Conservation (phyloP, 2,888 invertebrate genomes). For the Dendrolimus houi region DNA sequence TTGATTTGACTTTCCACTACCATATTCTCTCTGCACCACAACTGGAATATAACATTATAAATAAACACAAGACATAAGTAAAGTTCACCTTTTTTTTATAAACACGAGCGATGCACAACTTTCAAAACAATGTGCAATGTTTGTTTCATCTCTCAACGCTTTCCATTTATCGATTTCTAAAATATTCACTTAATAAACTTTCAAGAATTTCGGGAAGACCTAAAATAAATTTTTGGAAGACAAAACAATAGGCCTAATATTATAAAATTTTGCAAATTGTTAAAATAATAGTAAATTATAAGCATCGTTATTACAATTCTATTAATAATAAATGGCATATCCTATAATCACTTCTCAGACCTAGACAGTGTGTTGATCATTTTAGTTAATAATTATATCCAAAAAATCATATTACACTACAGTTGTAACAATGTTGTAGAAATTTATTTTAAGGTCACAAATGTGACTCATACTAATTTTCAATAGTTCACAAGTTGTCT, state of each 20-base stretch:
- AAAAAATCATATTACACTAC: too few relatives aligned
- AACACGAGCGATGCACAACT: conserved; percentile 52
- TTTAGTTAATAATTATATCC: neutral
- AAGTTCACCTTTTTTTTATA: conserved; percentile 63
- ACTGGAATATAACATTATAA: conserved; percentile 16
- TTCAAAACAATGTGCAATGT: conserved; percentile 44
- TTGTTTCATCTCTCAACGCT: conserved; percentile 31
- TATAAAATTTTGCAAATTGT: neutral
- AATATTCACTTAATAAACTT: too few relatives aligned
- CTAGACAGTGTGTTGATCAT: neutral
- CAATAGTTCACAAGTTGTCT: too few relatives aligned
- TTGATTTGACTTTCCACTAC: too few relatives aligned
- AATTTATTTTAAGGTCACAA: too few relatives aligned
- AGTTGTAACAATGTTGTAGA: too few relatives aligned
- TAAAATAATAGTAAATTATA: neutral
- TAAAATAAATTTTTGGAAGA: conserved; percentile 16
- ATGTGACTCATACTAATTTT: too few relatives aligned
- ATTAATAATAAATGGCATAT: neutral
- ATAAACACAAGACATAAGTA: conserved; percentile 63
- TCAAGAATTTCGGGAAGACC: conserved; percentile 7
- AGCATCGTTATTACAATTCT: neutral
- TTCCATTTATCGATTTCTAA: neutral
- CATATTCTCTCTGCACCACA: too few relatives aligned
- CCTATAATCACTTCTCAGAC: neutral
- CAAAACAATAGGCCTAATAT: conserved; percentile 6